Evolutionary conservation across 2,797 vertebrate genomes (phyloP).

Genomic region (Fringilla coelebs): DNA sequence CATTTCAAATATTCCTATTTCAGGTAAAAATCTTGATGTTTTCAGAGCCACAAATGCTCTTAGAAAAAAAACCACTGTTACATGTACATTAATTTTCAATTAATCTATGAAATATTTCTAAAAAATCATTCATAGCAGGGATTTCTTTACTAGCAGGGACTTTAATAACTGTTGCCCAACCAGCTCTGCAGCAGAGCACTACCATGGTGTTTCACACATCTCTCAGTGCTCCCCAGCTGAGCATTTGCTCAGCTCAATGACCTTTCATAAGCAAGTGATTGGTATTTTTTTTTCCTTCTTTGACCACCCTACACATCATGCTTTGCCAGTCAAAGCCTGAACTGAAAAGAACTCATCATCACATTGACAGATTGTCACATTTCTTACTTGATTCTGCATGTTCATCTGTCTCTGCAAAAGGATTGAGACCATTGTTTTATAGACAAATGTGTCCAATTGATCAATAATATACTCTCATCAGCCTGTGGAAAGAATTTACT

Average conservation of each 20-base stretch:
- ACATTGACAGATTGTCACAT: not conserved
- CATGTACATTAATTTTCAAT: not conserved
- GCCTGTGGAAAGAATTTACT: constrained; percentile 10
- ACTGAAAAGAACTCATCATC: not conserved
- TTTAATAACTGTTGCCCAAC: not conserved
- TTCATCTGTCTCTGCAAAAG: not conserved
- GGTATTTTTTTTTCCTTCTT: not conserved
- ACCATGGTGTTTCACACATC: not conserved
- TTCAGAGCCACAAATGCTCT: not conserved
- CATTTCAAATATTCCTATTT: not conserved
- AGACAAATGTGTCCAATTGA: not conserved
- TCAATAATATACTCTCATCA: not conserved
- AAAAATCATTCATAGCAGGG: not conserved
- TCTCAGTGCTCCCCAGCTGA: not conserved
- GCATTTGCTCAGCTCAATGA: not conserved
- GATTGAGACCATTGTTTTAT: not conserved
- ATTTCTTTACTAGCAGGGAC: not conserved
- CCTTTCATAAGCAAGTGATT: not conserved
- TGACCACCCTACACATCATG: not conserved
- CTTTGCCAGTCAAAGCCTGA: not conserved
- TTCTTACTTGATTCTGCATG: not conserved
- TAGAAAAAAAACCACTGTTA: not conserved
- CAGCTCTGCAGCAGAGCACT: not conserved
- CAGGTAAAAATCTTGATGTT: not conserved
- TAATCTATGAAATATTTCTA: not conserved